Conservation (phyloP, 1,140 invertebrate genomes). For the Homalodisca vitripennis region DNA sequence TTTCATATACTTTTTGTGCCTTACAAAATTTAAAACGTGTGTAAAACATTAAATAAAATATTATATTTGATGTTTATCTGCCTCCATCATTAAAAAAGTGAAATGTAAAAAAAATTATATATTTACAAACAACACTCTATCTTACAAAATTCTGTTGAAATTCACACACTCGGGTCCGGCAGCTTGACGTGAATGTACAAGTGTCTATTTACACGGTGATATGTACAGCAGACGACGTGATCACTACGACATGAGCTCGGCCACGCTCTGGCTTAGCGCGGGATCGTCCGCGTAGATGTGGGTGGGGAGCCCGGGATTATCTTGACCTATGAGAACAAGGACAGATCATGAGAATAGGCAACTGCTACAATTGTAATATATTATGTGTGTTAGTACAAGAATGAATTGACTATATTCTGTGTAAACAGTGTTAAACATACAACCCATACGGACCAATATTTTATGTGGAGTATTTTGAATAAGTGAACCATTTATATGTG, state of each 20-base stretch:
- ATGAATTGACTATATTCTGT: too few relatives aligned
- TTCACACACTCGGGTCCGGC: background rate
- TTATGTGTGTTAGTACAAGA: too few relatives aligned
- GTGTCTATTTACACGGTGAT: background rate
- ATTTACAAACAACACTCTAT: background rate
- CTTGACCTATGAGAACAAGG: constrained; percentile 29
- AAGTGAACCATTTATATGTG: too few relatives aligned
- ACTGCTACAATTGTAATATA: background rate
- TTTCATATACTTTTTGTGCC: too few relatives aligned
- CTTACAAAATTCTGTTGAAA: background rate
- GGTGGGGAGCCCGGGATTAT: constrained; percentile 36
- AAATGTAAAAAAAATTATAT: background rate
- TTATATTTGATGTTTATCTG: too few relatives aligned
- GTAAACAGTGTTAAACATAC: too few relatives aligned
- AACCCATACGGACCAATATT: too few relatives aligned
- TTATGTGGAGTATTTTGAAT: too few relatives aligned
- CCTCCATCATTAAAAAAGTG: too few relatives aligned
- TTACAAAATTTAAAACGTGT: background rate
- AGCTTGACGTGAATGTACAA: constrained; percentile 9
- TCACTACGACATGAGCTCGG: constrained; percentile 26
- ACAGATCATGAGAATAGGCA: background rate
- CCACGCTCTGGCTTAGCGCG: constrained; percentile 37
- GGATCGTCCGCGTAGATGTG: constrained; percentile 41
- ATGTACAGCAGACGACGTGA: background rate
- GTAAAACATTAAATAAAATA: background rate